Conservation (phyloP, 2,113 vertebrate species). For the Corythornis cristatus region DNA sequence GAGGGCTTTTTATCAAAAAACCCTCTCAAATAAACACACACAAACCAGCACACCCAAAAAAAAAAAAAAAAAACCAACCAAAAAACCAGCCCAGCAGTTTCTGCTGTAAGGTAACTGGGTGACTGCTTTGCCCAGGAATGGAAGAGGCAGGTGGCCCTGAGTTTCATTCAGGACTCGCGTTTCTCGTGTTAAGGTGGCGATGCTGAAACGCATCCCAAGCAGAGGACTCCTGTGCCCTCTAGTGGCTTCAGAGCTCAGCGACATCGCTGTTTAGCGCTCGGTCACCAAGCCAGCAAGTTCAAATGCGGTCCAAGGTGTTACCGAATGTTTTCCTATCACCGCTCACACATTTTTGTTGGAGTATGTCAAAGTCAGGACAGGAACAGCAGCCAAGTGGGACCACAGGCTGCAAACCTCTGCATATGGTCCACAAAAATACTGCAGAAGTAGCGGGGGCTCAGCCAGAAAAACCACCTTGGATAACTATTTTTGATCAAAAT, state of each 20-base stretch:
- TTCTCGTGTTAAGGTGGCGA: rapidly evolving
- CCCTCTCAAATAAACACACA: no score
- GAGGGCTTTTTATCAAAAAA: background rate
- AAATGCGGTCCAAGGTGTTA: background rate
- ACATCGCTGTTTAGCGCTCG: background rate
- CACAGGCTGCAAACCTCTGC: background rate
- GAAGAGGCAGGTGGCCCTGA: background rate
- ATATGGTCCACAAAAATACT: rapidly evolving
- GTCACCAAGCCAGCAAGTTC: background rate
- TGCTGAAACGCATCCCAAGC: background rate
- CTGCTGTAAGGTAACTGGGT: background rate
- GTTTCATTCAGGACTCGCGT: background rate
- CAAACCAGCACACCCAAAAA: no score
- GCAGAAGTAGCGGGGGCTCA: rapidly evolving
- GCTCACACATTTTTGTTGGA: background rate
- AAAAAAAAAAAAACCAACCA: no score
- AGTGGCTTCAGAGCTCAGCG: background rate
- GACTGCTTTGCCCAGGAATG: background rate
- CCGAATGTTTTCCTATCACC: rapidly evolving
- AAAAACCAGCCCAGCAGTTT: no score
- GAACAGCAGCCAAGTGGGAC: background rate
- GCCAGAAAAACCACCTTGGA: background rate
- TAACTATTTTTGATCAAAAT: background rate
- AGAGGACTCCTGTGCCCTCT: slow-evolving; percentile 54
- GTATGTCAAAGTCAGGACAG: background rate